These are phyloP conservation scores for Pollenia angustigena DNA, from an alignment of 2,888 invertebrate species.

Conservation along the genomic window DNA sequence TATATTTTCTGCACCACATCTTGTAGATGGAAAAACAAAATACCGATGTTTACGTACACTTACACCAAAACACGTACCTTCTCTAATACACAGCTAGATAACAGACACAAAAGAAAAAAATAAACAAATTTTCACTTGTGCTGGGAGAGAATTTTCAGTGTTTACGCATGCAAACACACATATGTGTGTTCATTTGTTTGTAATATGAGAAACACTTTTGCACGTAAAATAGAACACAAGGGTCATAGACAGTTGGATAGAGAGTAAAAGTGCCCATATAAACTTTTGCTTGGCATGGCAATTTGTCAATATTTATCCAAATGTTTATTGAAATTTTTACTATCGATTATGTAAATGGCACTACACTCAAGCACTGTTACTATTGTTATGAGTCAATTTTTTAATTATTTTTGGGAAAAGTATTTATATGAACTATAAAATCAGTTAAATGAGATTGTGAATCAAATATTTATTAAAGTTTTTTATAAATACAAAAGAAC, in stretches of 20 bases:
- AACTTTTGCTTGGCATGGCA: neutral
- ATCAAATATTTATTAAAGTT: no score
- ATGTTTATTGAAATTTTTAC: neutral
- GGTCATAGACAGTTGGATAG: neutral
- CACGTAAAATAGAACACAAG: neutral
- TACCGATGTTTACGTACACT: slow-evolving; percentile 35
- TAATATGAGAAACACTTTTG: no score
- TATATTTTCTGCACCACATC: slow-evolving; percentile 46
- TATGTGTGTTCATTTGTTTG: neutral
- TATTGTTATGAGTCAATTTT: no score
- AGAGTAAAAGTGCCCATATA: neutral
- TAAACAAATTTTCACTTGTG: neutral
- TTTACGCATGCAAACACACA: neutral
- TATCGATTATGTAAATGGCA: neutral
- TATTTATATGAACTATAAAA: no score
- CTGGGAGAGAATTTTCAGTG: neutral
- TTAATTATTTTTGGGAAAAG: no score
- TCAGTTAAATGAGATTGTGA: no score
- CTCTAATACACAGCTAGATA: neutral
- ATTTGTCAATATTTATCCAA: slow-evolving; percentile 9
- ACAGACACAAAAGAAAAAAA: neutral
- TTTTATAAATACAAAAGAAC: no score
- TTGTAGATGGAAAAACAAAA: slow-evolving; percentile 7
- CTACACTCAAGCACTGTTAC: no score
- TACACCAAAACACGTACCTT: slow-evolving; percentile 36